These are phyloP conservation scores for Schizopygopsis pylzovi DNA, from an alignment of 2,797 vertebrate genomes.

Conservation along the genomic window DNA sequence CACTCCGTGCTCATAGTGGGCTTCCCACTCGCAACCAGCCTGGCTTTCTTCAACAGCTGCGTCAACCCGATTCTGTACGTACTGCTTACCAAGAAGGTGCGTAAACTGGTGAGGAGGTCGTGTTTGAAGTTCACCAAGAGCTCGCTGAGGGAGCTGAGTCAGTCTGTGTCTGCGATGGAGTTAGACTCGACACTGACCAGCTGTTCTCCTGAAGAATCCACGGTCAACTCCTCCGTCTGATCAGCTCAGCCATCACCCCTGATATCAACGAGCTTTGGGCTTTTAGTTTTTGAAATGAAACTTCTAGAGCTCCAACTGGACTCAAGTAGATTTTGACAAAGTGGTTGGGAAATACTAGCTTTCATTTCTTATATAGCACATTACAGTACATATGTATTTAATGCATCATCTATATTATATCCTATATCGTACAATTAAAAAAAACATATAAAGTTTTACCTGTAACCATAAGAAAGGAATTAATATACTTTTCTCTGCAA, in stretches of 20 bases:
- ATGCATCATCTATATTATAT: conserved; percentile 15
- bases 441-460: background rate
- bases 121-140: conserved; percentile 87
- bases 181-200: conserved; percentile 64
- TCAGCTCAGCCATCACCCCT: conserved; percentile 2
- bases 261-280: background rate
- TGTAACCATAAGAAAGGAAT: background rate
- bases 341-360: background rate
- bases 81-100: conserved; percentile 88
- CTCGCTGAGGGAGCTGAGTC: conserved; percentile 88
- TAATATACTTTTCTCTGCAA: conserved; percentile 4
- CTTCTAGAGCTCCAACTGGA: conserved; percentile 2
- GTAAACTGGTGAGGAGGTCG: conserved; percentile 79
- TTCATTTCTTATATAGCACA: conserved; percentile 11
- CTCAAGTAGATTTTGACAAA: background rate
- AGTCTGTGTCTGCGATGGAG: conserved; percentile 86
- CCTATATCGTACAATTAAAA: conserved; percentile 3
- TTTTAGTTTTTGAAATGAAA: background rate
- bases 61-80: conserved; percentile 95
- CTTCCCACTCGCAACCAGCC: conserved; percentile 89
- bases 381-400: conserved; percentile 1
- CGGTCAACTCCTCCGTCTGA: conserved; percentile 70
- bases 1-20: conserved; percentile 80
- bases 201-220: conserved; percentile 65
- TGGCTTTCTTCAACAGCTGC: conserved; percentile 96